Evolutionary conservation across 2,113 vertebrate species (phyloP), one percentile per base, ranked within the genome.

Genomic region (Smithornis capensis): DNA sequence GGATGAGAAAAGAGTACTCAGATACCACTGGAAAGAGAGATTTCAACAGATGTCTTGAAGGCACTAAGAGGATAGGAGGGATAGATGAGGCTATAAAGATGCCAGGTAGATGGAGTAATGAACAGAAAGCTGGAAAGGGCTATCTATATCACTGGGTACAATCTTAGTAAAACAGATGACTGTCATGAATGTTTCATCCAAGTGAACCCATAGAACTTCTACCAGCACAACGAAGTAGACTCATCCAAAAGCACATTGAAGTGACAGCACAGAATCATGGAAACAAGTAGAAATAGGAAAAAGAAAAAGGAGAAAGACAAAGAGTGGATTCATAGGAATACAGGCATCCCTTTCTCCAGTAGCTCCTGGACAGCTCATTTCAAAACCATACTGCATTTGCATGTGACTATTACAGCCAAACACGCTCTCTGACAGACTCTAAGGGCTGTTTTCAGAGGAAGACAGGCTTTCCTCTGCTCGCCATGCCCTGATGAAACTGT

Each of bases 311-410:
- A 78, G 33, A 49, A 83, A 9, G 68, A 56, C 59, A 64, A 78
- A 40, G 47, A 69, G 47, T 22, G n/a, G 63, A 63, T 78, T 88
- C 56, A 83, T 6, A 59, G 80, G 83, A 89, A 57, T 16, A 60
- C 44, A 77, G 71, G 69, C 64, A 89, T 83, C 68, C 79, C 69
- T 65, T 87, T 76, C 86, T 95, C 52, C 60, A 90, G 92, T 85
- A 96, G 90, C 82, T 91, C 94, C 92, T 94, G 93, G 93, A 93
- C 94, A 95, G 93, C 92, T 94, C 95, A 93, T 94, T 94, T 97
- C 75, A 82, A 96, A 96, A 90, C 90, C 55, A 18, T 45, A 55
- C 28, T n/a, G 65, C 76, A 84, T 84, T 93, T 96, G 88, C 75
- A 85, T 96, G 85, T 69, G 88, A 87, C 87, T 87, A 68, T 82